phyloP scores from a whole-genome alignment of 2,113 vertebrate species.

The Athene noctua region DNA sequence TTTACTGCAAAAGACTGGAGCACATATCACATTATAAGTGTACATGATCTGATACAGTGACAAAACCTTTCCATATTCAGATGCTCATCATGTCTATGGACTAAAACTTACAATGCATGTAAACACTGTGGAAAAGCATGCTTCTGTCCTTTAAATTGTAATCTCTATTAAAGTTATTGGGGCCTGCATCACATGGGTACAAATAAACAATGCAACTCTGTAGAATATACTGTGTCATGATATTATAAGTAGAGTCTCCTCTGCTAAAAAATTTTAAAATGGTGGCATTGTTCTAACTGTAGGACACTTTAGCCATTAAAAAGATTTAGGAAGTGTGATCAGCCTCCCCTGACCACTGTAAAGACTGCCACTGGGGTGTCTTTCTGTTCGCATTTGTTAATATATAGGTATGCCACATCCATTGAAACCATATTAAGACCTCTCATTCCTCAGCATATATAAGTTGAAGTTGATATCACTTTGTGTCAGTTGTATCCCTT shows the following conservation, averaged over 20 bases:
- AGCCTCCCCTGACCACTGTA: not conserved
- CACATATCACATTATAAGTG: accelerated
- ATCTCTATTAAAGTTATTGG: not conserved
- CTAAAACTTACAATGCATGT: not conserved
- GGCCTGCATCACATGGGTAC: not conserved
- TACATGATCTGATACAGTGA: not conserved
- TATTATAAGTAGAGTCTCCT: not conserved
- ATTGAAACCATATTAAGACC: not conserved
- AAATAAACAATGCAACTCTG: not conserved
- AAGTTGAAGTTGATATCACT: not conserved
- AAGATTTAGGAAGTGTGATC: not conserved
- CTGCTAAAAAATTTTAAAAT: not conserved
- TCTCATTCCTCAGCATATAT: not conserved
- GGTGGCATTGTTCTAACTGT: not conserved
- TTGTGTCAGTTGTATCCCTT: not conserved
- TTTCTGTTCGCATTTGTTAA: not conserved
- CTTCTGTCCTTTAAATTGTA: not conserved
- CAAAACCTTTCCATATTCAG: not conserved
- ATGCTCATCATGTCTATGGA: not conserved
- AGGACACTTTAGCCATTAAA: not conserved
- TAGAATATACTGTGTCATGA: not conserved
- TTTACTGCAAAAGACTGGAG: not conserved
- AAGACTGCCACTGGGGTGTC: not conserved
- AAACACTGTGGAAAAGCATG: not conserved
- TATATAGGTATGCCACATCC: not conserved